Percentiles rank a stretch among this genome's conserved stretches.
phyloP scores from a whole-genome alignment of 2,113 vertebrate genomes.

The Micronycteris hirsuta region DNA sequence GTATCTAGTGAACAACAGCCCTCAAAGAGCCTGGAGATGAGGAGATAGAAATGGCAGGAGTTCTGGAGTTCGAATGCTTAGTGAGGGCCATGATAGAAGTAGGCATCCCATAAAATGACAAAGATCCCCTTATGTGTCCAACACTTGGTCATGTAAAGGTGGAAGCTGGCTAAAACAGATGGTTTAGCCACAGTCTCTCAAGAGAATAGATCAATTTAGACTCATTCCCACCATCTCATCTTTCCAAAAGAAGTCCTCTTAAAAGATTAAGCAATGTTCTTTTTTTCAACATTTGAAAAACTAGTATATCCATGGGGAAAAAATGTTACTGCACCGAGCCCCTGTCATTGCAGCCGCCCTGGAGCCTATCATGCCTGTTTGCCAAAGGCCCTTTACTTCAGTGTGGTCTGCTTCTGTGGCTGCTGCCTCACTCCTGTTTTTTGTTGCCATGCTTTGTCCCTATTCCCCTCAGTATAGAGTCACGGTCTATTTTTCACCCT shows the following conservation, averaged over 20 bases:
- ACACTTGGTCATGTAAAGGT: not conserved
- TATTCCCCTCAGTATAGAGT: not conserved
- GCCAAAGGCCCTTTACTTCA: not conserved
- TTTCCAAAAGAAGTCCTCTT: not conserved
- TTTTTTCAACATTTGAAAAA: not conserved
- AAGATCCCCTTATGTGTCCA: not conserved
- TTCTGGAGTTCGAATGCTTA: not conserved
- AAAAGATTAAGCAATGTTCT: not conserved
- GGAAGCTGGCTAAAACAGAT: not conserved
- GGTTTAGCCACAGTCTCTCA: not conserved
- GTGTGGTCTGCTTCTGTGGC: too few species aligned
- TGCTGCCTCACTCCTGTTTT: not conserved
- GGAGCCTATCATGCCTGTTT: not conserved
- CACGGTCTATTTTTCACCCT: not conserved
- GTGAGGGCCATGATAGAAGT: not conserved
- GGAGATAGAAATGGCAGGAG: not conserved
- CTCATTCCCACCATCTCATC: not conserved
- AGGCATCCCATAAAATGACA: not conserved
- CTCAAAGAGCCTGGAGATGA: not conserved
- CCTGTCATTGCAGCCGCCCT: not conserved
- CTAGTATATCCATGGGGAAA: not conserved
- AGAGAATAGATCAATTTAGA: not conserved
- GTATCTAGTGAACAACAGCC: not conserved
- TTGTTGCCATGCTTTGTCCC: not conserved
- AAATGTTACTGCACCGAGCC: not conserved